Evolutionary conservation across 2,113 vertebrate species (phyloP).

Genomic region (Corythoichthys haematopterus): DNA sequence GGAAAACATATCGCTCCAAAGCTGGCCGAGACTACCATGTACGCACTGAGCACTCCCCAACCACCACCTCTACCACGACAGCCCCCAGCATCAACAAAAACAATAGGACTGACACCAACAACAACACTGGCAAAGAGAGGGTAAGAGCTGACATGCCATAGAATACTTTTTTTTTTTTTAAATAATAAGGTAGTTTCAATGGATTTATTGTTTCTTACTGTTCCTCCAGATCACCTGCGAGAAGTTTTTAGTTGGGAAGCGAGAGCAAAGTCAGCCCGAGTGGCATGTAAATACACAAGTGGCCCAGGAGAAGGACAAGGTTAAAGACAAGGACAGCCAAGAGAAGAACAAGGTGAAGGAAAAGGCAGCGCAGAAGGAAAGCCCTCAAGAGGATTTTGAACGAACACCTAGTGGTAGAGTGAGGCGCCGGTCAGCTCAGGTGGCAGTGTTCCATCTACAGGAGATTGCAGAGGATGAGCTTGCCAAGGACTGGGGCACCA

Average conservation of each 20-base stretch:
- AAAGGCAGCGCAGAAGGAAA: slow-evolving; percentile 56
- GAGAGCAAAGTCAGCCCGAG: slow-evolving; percentile 48
- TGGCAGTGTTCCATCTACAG: slow-evolving; percentile 94
- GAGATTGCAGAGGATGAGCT: slow-evolving; percentile 95
- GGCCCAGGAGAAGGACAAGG: slow-evolving; percentile 44
- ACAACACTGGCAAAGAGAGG: slow-evolving; percentile 63
- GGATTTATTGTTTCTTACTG: slow-evolving; percentile 15
- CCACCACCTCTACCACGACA: slow-evolving; percentile 21
- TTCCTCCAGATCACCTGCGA: slow-evolving; percentile 37
- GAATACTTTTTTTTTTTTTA: neutral
- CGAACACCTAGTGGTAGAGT: slow-evolving; percentile 91
- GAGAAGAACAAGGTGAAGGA: slow-evolving; percentile 47
- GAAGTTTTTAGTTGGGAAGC: slow-evolving; percentile 24
- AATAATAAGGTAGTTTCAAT: slow-evolving; percentile 1
- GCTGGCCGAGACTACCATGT: slow-evolving; percentile 89
- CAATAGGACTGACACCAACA: slow-evolving; percentile 57
- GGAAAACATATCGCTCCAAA: slow-evolving; percentile 91
- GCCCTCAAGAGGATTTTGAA: slow-evolving; percentile 79
- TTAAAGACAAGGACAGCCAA: slow-evolving; percentile 49
- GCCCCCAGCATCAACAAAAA: slow-evolving; percentile 39
- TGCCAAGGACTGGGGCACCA: slow-evolving; percentile 87
- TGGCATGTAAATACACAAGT: slow-evolving; percentile 40
- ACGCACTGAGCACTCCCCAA: slow-evolving; percentile 79
- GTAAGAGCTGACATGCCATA: slow-evolving; percentile 29
- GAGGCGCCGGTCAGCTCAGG: slow-evolving; percentile 88